A percentile compares a stretch with the other conserved stretches of the same genome.
Conservation (phyloP, 1,140 invertebrate species). For the Dendrolimus punctatus region DNA sequence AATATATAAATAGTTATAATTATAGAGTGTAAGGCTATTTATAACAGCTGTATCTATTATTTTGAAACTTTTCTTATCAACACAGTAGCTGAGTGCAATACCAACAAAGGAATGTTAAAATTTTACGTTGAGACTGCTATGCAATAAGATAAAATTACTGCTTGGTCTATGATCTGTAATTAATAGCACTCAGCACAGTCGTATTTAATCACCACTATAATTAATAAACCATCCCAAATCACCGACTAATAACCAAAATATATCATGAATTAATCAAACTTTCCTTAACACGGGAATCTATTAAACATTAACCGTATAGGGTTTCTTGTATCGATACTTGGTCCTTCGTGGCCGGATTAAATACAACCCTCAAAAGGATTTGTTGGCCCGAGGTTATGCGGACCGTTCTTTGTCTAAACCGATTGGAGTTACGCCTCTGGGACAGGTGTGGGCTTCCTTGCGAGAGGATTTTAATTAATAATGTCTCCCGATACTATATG, state of each 20-base stretch:
- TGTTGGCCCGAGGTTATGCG: conserved; percentile 37
- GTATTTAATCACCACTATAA: neutral
- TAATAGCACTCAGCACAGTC: neutral
- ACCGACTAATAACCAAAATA: conserved; percentile 1
- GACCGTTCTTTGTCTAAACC: conserved; percentile 52
- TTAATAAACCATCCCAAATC: conserved; percentile 2
- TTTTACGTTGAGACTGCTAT: no score
- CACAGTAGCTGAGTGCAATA: no score
- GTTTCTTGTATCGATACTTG: conserved; percentile 33
- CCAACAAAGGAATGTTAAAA: no score
- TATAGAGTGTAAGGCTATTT: no score
- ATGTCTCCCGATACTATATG: conserved; percentile 44
- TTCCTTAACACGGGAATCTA: conserved; percentile 12
- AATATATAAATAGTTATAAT: no score
- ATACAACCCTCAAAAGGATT: conserved; percentile 37
- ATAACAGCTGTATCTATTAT: no score
- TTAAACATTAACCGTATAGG: conserved; percentile 22
- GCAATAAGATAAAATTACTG: no score
- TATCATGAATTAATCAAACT: conserved; percentile 13
- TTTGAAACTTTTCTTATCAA: no score
- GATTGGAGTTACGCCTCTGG: conserved; percentile 36
- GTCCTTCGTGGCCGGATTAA: conserved; percentile 38
- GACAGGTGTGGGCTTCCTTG: conserved; percentile 51
- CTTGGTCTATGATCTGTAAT: neutral
- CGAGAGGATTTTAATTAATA: conserved; percentile 54